phyloP scores from a whole-genome alignment of 2,888 invertebrate genomes.

The Taenaris catops region DNA sequence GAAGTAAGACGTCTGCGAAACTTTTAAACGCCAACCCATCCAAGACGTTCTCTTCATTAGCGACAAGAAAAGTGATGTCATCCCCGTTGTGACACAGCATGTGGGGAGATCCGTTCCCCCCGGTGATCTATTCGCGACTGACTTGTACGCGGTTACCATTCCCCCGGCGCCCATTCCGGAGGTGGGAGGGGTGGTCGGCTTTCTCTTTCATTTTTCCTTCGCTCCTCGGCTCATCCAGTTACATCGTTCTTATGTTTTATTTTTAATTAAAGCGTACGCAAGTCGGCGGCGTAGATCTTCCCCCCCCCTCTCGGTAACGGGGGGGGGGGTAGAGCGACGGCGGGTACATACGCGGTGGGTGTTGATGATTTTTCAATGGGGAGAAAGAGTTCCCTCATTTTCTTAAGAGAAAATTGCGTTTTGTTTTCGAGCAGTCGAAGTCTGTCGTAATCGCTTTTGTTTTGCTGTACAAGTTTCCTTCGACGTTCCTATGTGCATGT shows the following conservation, averaged over 20 bases:
- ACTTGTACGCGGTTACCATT: conserved; percentile 58
- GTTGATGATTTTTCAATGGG: conserved; percentile 81
- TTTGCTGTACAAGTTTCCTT: conserved; percentile 62
- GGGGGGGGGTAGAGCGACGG: no score
- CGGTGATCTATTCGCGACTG: conserved; percentile 66
- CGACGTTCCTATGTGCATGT: conserved; percentile 57
- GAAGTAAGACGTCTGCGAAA: no score
- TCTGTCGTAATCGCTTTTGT: conserved; percentile 80
- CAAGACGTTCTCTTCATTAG: conserved; percentile 76
- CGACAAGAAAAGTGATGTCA: conserved; percentile 78
- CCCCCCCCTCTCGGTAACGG: conserved; percentile 34
- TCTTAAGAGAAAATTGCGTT: conserved; percentile 81
- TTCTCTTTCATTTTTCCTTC: conserved; percentile 81
- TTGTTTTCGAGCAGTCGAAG: conserved; percentile 80
- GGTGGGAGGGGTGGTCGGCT: conserved; percentile 66
- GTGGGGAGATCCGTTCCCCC: conserved; percentile 63
- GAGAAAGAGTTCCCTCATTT: conserved; percentile 81
- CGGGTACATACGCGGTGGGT: conserved; percentile 73
- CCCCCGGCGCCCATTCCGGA: conserved; percentile 39
- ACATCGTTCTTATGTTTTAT: conserved; percentile 81
- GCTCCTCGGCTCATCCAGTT: conserved; percentile 80
- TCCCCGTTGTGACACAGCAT: conserved; percentile 71
- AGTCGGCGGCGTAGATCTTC: conserved; percentile 77
- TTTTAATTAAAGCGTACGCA: conserved; percentile 81
- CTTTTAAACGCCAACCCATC: conserved; percentile 40